Percentiles rank a stretch among this genome's conserved stretches.
Evolutionary conservation across 1,140 invertebrate species (phyloP).

Genomic region (Pteromalus puparum): DNA sequence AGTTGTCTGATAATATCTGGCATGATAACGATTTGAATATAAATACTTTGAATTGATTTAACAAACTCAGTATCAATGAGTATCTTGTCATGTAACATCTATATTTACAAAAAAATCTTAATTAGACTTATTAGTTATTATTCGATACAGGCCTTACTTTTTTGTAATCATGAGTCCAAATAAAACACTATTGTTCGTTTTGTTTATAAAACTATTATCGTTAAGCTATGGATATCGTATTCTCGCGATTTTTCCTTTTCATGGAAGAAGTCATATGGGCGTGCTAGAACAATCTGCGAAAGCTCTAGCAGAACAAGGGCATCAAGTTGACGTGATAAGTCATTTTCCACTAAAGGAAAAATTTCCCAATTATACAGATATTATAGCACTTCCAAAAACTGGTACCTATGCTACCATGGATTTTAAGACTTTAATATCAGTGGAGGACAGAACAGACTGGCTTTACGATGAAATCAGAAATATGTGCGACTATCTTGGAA

Average conservation of each 20-base stretch:
- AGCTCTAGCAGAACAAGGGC: constrained; percentile 72
- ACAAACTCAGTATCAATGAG: too few species aligned
- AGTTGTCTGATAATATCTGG: too few species aligned
- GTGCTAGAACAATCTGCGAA: constrained; percentile 74
- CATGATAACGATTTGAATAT: too few species aligned
- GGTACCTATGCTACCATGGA: neutral
- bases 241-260: constrained; percentile 72
- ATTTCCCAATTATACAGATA: constrained; percentile 68
- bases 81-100: too few species aligned
- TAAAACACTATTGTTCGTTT: neutral
- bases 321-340: constrained; percentile 70
- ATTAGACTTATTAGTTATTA: too few species aligned
- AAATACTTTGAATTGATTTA: too few species aligned
- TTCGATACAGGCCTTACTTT: too few species aligned
- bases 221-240: constrained; percentile 59
- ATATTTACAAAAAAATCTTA: too few species aligned
- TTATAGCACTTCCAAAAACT: neutral
- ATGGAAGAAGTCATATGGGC: constrained; percentile 76
- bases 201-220: neutral
- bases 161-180: neutral
- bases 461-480: neutral
- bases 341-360: constrained; percentile 60
- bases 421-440: neutral
- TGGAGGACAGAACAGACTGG: neutral
- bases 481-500: constrained; percentile 30